Conservation (phyloP, 2,113 vertebrate species). For the Ciconia maguari region DNA sequence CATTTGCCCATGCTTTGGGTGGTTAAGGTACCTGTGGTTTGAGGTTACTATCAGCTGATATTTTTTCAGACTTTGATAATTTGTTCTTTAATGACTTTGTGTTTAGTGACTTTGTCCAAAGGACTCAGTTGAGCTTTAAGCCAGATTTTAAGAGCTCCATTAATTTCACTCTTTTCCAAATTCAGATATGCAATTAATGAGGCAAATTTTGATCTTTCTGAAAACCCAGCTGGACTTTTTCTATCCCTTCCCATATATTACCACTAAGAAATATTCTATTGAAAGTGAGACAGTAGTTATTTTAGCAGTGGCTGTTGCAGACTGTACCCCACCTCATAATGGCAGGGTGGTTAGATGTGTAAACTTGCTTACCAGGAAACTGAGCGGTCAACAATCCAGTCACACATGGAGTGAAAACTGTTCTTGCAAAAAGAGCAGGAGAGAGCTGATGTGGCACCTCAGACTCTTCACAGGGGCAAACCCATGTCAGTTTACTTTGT, state of each 20-base stretch:
- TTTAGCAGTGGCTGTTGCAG: background rate
- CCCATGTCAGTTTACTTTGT: background rate
- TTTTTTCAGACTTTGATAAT: background rate
- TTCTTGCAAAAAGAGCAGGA: background rate
- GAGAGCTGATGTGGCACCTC: background rate
- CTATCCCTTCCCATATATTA: background rate
- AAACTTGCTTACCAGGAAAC: background rate
- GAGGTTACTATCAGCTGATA: background rate
- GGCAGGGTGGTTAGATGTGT: background rate
- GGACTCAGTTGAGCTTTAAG: background rate
- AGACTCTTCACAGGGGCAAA: background rate
- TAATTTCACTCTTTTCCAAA: background rate
- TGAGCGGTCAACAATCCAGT: background rate
- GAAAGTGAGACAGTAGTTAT: background rate
- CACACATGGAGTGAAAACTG: fast-evolving
- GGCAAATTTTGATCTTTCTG: background rate
- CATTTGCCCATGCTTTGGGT: background rate
- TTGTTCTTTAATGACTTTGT: background rate
- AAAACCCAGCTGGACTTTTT: background rate
- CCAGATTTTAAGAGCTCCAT: background rate
- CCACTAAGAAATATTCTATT: background rate
- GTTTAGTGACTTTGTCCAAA: background rate
- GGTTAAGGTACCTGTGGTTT: background rate
- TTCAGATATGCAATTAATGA: background rate
- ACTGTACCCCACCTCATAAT: too few relatives aligned